Evolutionary conservation across 92 coral and sea anemone species (phyloP), one percentile per base, ranked within the genome.

Genomic region (Porites evermanni): DNA sequence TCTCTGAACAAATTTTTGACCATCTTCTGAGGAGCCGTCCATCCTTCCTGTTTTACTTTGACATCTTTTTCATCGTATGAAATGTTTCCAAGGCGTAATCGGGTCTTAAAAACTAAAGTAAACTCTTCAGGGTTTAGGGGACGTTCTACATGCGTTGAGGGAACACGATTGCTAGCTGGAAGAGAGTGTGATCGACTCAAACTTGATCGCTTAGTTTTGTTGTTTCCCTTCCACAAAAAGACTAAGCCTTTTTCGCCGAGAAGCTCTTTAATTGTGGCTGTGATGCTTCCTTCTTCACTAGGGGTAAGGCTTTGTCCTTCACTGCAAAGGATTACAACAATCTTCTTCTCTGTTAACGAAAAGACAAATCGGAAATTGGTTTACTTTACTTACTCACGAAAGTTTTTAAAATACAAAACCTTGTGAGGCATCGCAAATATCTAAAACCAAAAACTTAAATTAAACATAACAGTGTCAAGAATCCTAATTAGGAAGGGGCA

Each of bases 201-300:
- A 16, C 0, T 4, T 67, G 71, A 2, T 3, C 1, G 38, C 21
- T n/a, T 65, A 29, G 70, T 5, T 65, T 32, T 60, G 14, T 76
- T 51, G 61, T 50, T 72, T 53, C 77, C 44, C 60, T 79, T 51
- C 14, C 44, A 51, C 59, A 74, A 66, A 51, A 79, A 21, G n/a
- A 79, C 14, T 1, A 65, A 51, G 74, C 83, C 83, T 53, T 79
- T 51, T 6, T 67, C 51, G 8, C 14, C 74, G 12, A 79, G 83
- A 50, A 50, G 64, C 1, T 65, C 24, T 7, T 1, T 7, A 60
- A 79, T 51, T 12, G 1, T 66, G 0, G 29, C 44, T n/a, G 83
- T 79, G 12, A 79, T 14, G 7, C 7, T 53, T 7, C 58, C 58
- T 2, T 79, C 74, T 11, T 67, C 74, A 20, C 10, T 1, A 1